Evolutionary conservation across 1,140 invertebrate species (phyloP).

Genomic region (Sitobion miscanthi): DNA sequence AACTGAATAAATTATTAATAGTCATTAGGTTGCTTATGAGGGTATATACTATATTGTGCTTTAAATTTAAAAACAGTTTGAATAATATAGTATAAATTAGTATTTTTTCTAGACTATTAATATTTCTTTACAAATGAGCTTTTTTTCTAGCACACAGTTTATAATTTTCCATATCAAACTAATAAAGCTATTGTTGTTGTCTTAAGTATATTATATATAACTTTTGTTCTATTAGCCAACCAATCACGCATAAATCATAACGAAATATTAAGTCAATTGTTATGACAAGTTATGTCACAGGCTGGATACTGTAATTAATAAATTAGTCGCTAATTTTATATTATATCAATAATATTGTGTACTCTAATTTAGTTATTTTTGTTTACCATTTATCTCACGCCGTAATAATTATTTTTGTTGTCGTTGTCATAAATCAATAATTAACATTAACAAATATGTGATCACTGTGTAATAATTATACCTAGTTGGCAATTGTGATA

Average conservation of each 20-base stretch:
- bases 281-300: neutral
- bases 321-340: neutral
- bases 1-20: neutral
- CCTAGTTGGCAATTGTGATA: slow-evolving; percentile 43
- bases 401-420: neutral
- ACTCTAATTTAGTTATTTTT: neutral
- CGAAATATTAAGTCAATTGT: neutral
- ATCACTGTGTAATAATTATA: slow-evolving; percentile 11
- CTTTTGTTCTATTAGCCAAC: neutral
- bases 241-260: neutral
- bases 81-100: neutral
- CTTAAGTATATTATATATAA: neutral
- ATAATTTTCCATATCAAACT: neutral
- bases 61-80: neutral
- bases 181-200: neutral
- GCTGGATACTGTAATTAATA: neutral
- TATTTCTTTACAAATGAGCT: neutral
- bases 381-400: neutral
- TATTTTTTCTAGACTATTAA: neutral
- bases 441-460: neutral
- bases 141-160: neutral
- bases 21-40: neutral
- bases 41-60: neutral
- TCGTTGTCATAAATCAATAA: neutral
- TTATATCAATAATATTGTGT: neutral